phyloP scores from a whole-genome alignment of 2,113 vertebrate genomes.

The Cochlearius cochlearius region DNA sequence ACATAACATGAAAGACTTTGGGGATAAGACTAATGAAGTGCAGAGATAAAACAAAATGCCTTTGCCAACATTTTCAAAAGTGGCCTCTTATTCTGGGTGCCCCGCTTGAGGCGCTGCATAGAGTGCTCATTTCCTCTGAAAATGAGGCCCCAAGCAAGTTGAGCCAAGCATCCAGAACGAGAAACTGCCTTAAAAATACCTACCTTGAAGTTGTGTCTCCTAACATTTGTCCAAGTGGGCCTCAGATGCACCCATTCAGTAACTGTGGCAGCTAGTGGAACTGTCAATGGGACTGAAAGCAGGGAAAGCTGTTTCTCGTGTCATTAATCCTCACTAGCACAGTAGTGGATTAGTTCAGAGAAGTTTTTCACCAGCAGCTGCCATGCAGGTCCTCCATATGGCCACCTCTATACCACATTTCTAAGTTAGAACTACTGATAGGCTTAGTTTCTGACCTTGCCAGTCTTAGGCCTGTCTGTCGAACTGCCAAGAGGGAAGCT shows the following conservation, averaged over 20 bases:
- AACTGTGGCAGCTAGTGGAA: neutral
- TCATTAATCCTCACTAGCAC: neutral
- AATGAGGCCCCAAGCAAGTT: neutral
- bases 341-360: neutral
- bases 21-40: slow-evolving; percentile 6
- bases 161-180: neutral
- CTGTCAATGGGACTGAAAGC: neutral
- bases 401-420: neutral
- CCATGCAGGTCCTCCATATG: neutral
- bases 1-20: slow-evolving; percentile 10
- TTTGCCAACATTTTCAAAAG: neutral
- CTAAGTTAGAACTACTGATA: neutral
- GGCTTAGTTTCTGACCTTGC: neutral
- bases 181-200: neutral
- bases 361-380: neutral
- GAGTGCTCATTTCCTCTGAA: neutral
- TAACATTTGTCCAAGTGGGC: neutral
- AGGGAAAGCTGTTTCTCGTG: neutral
- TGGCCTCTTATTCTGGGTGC: neutral
- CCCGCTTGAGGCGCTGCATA: neutral
- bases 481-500: neutral
- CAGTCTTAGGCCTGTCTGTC: neutral
- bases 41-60: slow-evolving; percentile 25
- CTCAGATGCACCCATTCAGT: neutral
- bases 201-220: neutral